Base-by-base conservation (phyloP, 2,888 invertebrate genomes). In the Ophioninae sp. region DNA sequence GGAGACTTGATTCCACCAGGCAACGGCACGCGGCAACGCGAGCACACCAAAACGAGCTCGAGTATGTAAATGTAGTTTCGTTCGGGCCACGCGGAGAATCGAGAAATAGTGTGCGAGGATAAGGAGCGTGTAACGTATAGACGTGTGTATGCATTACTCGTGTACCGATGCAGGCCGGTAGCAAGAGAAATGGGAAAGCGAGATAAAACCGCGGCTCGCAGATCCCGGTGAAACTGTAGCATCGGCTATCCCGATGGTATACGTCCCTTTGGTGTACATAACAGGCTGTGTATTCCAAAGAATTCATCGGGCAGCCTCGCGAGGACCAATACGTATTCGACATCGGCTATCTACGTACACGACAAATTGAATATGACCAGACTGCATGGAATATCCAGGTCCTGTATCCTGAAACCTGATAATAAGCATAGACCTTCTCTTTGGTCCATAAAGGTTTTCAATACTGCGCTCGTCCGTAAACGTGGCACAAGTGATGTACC, bases 291-390 rank as follows among this genome's bases (percentile, higher is more conserved):
- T 82, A 82, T 82, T 79, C 79, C 79, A 79, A 10, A 76, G 77
- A 73, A 77, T 78, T 64, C 79, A 82, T 84, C 72, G 68, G 20
- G 70, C 61, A 75, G 67, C 68, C 67, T 62, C 44, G 76, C 62
- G 61, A 75, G 79, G 79, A 82, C 79, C 77, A 81, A 84, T 79
- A 84, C 78, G 65, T 67, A 82, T 73, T 44, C 69, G 79, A 75
- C 68, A 79, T 79, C 68, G 23, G 41, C 44, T 81, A 76, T 79
- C 79, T 77, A 77, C 69, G 79, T 65, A 44, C 7, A 23, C 75
- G 76, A 82, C 76, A 77, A 82, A 84, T 79, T 79, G 81, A 77
- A 84, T 82, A 82, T 73, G 76, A 76, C 68, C 76, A 72, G 50
- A 75, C 70, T 57, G 20, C 7, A 30, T 69, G 20, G 61, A 73